phyloP scores from a whole-genome alignment of 1,140 invertebrate genomes.

The Cephus cinctus region DNA sequence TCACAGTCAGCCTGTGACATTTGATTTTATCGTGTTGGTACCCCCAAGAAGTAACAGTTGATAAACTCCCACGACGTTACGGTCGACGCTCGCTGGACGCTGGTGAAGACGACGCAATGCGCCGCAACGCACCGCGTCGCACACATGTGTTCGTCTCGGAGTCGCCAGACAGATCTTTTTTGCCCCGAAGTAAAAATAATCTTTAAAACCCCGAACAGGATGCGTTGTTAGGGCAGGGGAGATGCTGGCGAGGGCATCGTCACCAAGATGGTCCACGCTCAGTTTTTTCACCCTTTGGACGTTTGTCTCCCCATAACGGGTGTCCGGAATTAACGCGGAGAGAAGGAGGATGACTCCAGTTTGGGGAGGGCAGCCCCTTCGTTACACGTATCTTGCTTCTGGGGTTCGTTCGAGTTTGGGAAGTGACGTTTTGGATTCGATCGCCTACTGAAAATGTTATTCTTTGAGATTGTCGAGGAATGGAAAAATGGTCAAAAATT shows the following conservation, averaged over 20 bases:
- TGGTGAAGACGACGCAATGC: background rate
- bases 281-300: conserved; percentile 55
- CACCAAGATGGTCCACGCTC: conserved; percentile 44
- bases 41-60: no score
- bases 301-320: conserved; percentile 44
- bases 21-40: no score
- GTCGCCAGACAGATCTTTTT: conserved; percentile 56
- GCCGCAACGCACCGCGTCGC: conserved; percentile 18
- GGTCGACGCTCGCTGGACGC: conserved; percentile 14
- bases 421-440: no score
- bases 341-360: no score
- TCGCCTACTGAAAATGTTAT: no score
- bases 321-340: conserved; percentile 48
- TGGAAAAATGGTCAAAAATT: no score
- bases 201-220: conserved; percentile 57
- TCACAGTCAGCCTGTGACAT: no score
- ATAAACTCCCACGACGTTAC: conserved; percentile 27
- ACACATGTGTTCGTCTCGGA: conserved; percentile 31
- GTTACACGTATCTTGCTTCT: no score
- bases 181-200: conserved; percentile 57
- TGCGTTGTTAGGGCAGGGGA: conserved; percentile 35
- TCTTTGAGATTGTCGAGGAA: no score
- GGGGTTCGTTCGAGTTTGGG: no score
- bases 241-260: conserved; percentile 37
- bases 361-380: no score